Conservation (phyloP, 1,140 invertebrate genomes). For the Drosophila sp. region DNA sequence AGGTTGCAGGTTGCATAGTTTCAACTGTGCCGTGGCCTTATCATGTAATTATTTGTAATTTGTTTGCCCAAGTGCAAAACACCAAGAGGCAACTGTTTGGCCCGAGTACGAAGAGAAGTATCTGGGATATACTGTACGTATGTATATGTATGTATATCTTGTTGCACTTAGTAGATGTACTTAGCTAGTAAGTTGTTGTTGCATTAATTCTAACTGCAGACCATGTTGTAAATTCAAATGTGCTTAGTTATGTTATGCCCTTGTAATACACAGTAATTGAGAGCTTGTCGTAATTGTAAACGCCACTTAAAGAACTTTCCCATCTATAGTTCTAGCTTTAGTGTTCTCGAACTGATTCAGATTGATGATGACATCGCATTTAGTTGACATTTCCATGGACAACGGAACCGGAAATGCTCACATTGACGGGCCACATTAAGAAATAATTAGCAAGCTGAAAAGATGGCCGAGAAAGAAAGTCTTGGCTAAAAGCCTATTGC, state of each 20-base stretch:
- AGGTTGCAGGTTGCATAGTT: slow-evolving; percentile 28
- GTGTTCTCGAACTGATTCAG: slow-evolving; percentile 51
- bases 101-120: neutral
- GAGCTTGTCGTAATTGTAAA: slow-evolving; percentile 56
- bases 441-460: slow-evolving; percentile 72
- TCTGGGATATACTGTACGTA: no score
- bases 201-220: slow-evolving; percentile 21
- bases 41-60: slow-evolving; percentile 78
- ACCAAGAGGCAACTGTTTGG: slow-evolving; percentile 18
- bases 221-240: slow-evolving; percentile 45
- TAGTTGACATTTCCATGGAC: slow-evolving; percentile 40
- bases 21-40: slow-evolving; percentile 52
- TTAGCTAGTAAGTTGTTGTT: slow-evolving; percentile 41
- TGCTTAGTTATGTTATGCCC: slow-evolving; percentile 64
- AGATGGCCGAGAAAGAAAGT: slow-evolving; percentile 31
- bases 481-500: slow-evolving; percentile 66
- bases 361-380: slow-evolving; percentile 67
- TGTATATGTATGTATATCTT: neutral
- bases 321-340: neutral
- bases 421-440: slow-evolving; percentile 62
- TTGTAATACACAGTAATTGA: slow-evolving; percentile 47
- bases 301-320: slow-evolving; percentile 55
- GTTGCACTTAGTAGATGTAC: slow-evolving; percentile 27
- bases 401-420: slow-evolving; percentile 70
- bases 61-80: slow-evolving; percentile 71